Conservation (phyloP, 1,140 invertebrate genomes). For the Eulimnadia texana region DNA sequence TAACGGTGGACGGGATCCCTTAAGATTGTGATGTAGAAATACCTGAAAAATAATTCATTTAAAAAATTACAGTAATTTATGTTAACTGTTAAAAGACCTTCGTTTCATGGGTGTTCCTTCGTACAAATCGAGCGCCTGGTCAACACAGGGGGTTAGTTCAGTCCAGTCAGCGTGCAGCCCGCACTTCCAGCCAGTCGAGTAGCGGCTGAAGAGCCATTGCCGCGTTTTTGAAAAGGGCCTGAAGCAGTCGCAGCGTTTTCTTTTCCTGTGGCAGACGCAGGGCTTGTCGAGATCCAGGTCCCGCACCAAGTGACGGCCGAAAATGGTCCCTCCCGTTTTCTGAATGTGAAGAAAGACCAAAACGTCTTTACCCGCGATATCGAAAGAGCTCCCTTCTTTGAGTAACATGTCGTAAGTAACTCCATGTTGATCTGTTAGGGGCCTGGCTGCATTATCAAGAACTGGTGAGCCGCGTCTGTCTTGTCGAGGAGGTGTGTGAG, state of each 20-base stretch:
- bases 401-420: constrained; percentile 66
- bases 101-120: constrained; percentile 62
- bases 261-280: constrained; percentile 68
- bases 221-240: constrained; percentile 66
- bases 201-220: constrained; percentile 95
- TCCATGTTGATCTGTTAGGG: constrained; percentile 26
- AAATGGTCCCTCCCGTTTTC: constrained; percentile 81
- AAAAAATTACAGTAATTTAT: not conserved
- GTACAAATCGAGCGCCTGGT: constrained; percentile 68
- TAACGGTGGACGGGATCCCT: constrained; percentile 80
- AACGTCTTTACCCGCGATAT: constrained; percentile 82
- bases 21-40: constrained; percentile 92
- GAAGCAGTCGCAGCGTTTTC: constrained; percentile 83
- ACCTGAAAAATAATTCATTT: constrained; percentile 34
- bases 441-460: not conserved
- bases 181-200: constrained; percentile 97
- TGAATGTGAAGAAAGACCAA: constrained; percentile 98
- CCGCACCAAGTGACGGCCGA: constrained; percentile 84
- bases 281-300: constrained; percentile 78
- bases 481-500: not conserved
- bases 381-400: constrained; percentile 70
- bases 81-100: constrained; percentile 28
- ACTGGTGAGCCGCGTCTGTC: not conserved
- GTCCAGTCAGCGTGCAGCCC: constrained; percentile 98
- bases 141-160: constrained; percentile 79